Base-by-base conservation (phyloP, 2,888 invertebrate genomes). In the Campoletis raptor region DNA sequence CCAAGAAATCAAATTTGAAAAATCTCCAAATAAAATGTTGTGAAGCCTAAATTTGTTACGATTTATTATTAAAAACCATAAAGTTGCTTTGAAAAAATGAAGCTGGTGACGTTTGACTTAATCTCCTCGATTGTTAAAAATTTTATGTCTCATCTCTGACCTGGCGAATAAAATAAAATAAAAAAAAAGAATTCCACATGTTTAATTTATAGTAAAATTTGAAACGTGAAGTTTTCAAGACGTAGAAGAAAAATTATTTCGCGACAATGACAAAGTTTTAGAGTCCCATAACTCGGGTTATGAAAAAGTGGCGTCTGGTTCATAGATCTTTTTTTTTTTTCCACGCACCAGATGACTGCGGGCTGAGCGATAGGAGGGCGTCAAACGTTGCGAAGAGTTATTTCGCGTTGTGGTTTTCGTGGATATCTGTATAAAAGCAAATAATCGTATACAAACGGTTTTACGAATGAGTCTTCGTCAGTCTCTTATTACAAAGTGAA, bases 401-500 rank as follows among this genome's bases (percentile, higher is more conserved):
- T 66, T 76, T n/a, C 12, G 15, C 74, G 66, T 36, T n/a, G 67
- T 45, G 77, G 70, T 52, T 83, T 78, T 81, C 81, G 57, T 69
- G 83, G 42, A 67, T 67, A 54, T 40, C 21, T 66, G 61, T 66
- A 81, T 69, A 78, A 86, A 85, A 85, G 84, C 82, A 84, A 88
- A 88, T 87, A 82, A 87, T 86, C 84, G 87, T 88, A 88, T 85
- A 85, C 88, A 88, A 88, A 85, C 85, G 76, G 83, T 79, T 85
- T 86, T 88, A 88, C 85, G 85, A 87, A 87, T 87, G 83, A 83
- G 76, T 48, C 85, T 67, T 76, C 82, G 69, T 76, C 66, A 74
- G 66, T 85, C 83, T 88, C 87, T 87, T 84, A 87, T 87, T 89
- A 88, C 73, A 88, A 88, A 85, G 87, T 88, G 87, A 88, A 87